Percentiles rank a stretch among this genome's conserved stretches.
phyloP scores from a whole-genome alignment of 2,797 vertebrate species.

The Sardinella longiceps region DNA sequence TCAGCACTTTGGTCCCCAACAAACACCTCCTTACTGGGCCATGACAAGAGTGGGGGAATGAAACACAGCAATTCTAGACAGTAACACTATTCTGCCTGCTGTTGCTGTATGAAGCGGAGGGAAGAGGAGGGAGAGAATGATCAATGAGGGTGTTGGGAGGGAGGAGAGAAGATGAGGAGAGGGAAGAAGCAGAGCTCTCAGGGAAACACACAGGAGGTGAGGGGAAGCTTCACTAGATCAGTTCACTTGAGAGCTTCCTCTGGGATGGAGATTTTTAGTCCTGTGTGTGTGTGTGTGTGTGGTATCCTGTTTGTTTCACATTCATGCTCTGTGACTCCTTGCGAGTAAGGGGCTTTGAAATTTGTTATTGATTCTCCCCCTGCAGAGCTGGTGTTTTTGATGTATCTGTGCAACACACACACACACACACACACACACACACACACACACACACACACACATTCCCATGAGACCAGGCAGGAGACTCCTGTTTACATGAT shows the following conservation, averaged over 20 bases:
- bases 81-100: neutral
- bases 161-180: neutral
- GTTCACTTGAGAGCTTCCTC: too few relatives aligned
- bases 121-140: neutral
- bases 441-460: too few relatives aligned
- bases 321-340: neutral
- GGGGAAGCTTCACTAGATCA: too few relatives aligned
- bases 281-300: neutral
- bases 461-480: too few relatives aligned
- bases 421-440: too few relatives aligned
- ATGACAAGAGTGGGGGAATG: neutral
- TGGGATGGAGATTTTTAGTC: too few relatives aligned
- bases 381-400: neutral
- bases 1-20: neutral
- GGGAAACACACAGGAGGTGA: neutral
- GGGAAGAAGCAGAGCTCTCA: neutral
- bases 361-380: neutral
- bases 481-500: neutral
- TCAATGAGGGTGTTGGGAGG: neutral
- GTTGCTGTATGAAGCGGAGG: neutral
- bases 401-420: neutral
- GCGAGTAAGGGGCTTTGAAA: neutral
- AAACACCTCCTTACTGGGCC: neutral
- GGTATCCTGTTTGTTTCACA: neutral
- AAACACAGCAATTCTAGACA: neutral